phyloP scores from a whole-genome alignment of 2,888 invertebrate genomes.

The Malacosoma neustria region DNA sequence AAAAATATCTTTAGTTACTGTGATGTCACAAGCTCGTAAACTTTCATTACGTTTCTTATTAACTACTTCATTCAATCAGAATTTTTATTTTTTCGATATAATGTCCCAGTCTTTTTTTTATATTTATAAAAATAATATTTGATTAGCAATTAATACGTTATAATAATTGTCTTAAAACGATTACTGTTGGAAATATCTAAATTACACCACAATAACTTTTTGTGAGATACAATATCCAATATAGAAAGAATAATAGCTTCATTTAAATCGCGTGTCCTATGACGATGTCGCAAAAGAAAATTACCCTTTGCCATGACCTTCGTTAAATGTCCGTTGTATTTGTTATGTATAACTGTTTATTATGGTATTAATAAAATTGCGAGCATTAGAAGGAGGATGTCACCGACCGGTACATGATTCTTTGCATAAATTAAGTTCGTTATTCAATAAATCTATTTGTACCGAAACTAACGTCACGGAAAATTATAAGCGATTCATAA shows the following conservation, averaged over 20 bases:
- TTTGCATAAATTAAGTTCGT: slow-evolving; percentile 56
- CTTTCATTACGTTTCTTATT: no score
- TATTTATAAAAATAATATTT: no score
- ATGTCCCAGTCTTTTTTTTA: no score
- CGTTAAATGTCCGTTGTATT: slow-evolving; percentile 26
- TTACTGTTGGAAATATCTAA: no score
- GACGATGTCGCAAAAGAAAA: slow-evolving; percentile 46
- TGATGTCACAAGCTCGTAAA: no score
- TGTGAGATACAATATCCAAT: background rate
- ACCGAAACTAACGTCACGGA: slow-evolving; percentile 18
- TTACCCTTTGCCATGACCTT: slow-evolving; percentile 60
- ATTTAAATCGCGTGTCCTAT: slow-evolving; percentile 41
- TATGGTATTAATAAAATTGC: slow-evolving; percentile 41
- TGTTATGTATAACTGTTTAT: slow-evolving; percentile 39
- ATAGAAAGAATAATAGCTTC: slow-evolving; percentile 20
- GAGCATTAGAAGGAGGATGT: slow-evolving; percentile 47
- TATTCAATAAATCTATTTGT: slow-evolving; percentile 33
- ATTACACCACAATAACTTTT: no score
- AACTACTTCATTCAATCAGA: no score
- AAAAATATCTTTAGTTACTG: no score
- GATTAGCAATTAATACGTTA: no score
- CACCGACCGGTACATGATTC: slow-evolving; percentile 59
- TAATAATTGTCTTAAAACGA: no score
- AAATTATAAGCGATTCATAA: slow-evolving; percentile 25
- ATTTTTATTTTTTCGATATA: no score